Percentiles rank a stretch among this genome's conserved stretches.
phyloP scores from a whole-genome alignment of 2,113 vertebrate species.

The Nothobranchius furzeri region DNA sequence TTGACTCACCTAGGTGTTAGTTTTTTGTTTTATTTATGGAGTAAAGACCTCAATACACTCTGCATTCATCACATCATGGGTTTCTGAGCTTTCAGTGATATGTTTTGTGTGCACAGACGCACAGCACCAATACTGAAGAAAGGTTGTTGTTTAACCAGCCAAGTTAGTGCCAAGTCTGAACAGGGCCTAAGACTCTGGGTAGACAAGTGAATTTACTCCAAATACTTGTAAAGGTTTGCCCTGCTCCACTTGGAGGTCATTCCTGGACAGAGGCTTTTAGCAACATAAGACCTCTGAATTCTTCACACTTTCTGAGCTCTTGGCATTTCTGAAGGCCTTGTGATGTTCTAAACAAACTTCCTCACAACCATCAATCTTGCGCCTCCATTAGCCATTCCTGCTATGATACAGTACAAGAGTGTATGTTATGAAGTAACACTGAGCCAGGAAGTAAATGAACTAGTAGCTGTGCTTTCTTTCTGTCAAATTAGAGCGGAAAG shows the following conservation, averaged over 20 bases:
- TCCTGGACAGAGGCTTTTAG: background rate
- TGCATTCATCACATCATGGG: background rate
- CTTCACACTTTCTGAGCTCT: conserved; percentile 4
- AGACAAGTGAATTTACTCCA: background rate
- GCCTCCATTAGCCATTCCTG: conserved; percentile 9
- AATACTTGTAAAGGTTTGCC: background rate
- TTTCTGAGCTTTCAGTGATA: background rate
- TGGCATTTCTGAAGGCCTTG: conserved; percentile 24
- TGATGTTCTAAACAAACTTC: conserved; percentile 32
- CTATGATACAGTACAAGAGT: conserved; percentile 27
- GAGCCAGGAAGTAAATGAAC: background rate
- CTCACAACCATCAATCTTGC: too few relatives aligned
- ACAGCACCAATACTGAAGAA: too few relatives aligned
- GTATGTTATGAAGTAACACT: conserved; percentile 27
- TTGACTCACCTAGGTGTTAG: too few relatives aligned
- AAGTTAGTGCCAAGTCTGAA: background rate
- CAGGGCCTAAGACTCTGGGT: background rate
- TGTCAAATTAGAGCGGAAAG: conserved; percentile 24
- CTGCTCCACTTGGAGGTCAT: background rate
- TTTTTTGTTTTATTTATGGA: too few relatives aligned
- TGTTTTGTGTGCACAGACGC: background rate
- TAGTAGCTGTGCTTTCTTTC: conserved; percentile 41
- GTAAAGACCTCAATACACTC: too few relatives aligned
- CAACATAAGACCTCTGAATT: background rate
- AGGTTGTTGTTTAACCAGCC: too few relatives aligned